Conservation (phyloP, 2,888 invertebrate genomes). For the Cheilosia grossa region DNA sequence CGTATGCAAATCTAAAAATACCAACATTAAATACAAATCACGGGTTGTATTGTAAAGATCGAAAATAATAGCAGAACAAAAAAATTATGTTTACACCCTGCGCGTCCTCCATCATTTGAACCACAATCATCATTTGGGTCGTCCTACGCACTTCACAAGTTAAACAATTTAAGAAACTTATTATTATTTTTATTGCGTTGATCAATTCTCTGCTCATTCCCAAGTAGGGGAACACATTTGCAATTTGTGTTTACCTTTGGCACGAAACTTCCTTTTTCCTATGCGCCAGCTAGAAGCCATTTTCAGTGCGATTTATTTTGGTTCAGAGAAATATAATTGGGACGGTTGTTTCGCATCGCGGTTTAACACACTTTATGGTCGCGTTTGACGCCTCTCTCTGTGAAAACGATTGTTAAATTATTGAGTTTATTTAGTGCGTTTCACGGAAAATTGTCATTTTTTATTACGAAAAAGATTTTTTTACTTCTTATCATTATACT, state of each 20-base stretch:
- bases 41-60: slow-evolving; percentile 61
- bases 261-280: slow-evolving; percentile 82
- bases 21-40: slow-evolving; percentile 66
- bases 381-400: slow-evolving; percentile 39
- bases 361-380: slow-evolving; percentile 40
- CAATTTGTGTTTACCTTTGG: slow-evolving; percentile 81
- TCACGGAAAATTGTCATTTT: slow-evolving; percentile 73
- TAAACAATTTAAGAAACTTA: slow-evolving; percentile 51
- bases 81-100: slow-evolving; percentile 65
- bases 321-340: slow-evolving; percentile 45
- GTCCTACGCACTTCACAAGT: slow-evolving; percentile 60
- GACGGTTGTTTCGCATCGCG: slow-evolving; percentile 62
- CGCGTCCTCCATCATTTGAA: slow-evolving; percentile 46
- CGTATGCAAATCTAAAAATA: slow-evolving; percentile 65
- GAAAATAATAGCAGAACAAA: slow-evolving; percentile 43
- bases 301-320: slow-evolving; percentile 70
- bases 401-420: slow-evolving; percentile 53
- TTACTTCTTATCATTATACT: slow-evolving; percentile 73
- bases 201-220: slow-evolving; percentile 34
- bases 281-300: slow-evolving; percentile 83
- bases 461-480: slow-evolving; percentile 71
- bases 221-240: slow-evolving; percentile 59
- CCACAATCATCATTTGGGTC: slow-evolving; percentile 33
- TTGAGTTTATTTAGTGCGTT: slow-evolving; percentile 69
- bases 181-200: slow-evolving; percentile 46